These are phyloP conservation scores for Allacma fusca DNA, from an alignment of 2,888 invertebrate species.

Conservation along the genomic window DNA sequence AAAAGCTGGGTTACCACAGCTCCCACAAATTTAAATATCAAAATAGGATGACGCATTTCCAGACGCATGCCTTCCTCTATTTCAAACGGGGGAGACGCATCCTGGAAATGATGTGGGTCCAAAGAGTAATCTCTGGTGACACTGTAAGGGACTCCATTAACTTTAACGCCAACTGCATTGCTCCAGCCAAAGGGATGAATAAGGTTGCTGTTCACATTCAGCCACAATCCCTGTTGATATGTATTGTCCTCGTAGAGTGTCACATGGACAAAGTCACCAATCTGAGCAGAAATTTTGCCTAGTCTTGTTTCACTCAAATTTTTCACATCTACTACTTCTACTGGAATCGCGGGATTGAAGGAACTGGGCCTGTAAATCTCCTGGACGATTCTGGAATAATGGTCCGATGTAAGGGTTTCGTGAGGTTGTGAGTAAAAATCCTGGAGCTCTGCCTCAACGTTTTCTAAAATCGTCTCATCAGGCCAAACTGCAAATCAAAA, in stretches of 20 bases:
- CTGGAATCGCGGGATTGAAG: too few species aligned
- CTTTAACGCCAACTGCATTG: background rate
- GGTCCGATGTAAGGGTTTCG: too few species aligned
- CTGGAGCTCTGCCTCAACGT: too few species aligned
- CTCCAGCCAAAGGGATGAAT: slow-evolving; percentile 14
- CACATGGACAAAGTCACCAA: too few species aligned
- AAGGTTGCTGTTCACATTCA: background rate
- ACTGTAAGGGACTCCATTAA: background rate
- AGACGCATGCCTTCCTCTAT: background rate
- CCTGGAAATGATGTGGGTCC: background rate
- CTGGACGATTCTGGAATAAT: too few species aligned
- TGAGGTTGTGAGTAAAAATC: too few species aligned
- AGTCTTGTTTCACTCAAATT: too few species aligned
- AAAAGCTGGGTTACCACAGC: background rate
- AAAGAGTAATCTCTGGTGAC: background rate
- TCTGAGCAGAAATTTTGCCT: too few species aligned
- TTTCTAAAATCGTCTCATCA: too few species aligned
- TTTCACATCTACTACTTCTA: too few species aligned
- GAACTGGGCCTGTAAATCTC: too few species aligned
- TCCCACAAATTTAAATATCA: background rate
- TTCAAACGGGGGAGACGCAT: background rate
- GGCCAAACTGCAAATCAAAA: too few species aligned
- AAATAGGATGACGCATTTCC: background rate
- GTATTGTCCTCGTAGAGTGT: background rate
- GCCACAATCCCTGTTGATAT: slow-evolving; percentile 1